Percentiles rank a stretch among this genome's conserved stretches.
phyloP scores from a whole-genome alignment of 2,888 invertebrate genomes.

The Kuschelorhynchus macadamiae region DNA sequence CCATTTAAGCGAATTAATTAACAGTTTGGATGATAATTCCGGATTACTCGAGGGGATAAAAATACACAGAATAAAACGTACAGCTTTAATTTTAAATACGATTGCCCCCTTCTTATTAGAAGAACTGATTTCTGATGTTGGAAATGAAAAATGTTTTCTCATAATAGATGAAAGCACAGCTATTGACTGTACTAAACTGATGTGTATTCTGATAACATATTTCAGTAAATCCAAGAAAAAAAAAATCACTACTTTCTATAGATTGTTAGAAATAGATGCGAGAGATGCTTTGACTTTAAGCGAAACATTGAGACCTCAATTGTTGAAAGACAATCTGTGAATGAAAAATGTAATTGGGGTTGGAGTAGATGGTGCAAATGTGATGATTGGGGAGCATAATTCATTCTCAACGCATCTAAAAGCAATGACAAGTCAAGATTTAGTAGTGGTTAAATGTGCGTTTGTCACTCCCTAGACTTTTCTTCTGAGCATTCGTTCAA shows the following conservation, averaged over 20 bases:
- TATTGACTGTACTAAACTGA: background rate
- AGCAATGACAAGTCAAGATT: conserved; percentile 1
- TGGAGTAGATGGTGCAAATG: conserved; percentile 32
- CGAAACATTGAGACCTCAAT: conserved; percentile 20
- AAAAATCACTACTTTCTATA: background rate
- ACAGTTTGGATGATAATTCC: too few species aligned
- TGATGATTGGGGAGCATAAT: conserved; percentile 52
- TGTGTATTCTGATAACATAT: background rate
- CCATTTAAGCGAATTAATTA: background rate
- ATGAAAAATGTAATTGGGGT: conserved; percentile 23
- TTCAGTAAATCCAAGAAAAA: background rate
- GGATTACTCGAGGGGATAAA: too few species aligned
- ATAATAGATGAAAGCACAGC: too few species aligned
- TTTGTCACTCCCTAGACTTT: conserved; percentile 13
- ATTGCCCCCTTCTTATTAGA: background rate
- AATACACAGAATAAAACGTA: background rate
- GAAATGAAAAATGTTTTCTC: background rate
- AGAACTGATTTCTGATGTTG: conserved; percentile 2
- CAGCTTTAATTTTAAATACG: background rate
- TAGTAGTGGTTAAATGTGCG: conserved; percentile 19
- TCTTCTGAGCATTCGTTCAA: background rate
- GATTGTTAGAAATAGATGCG: background rate
- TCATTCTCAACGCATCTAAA: conserved; percentile 22
- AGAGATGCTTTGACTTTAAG: background rate
- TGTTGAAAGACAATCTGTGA: conserved; percentile 12